Evolutionary conservation across 1,140 invertebrate species (phyloP).

Genomic region (Zaprionus kolodkinae): DNA sequence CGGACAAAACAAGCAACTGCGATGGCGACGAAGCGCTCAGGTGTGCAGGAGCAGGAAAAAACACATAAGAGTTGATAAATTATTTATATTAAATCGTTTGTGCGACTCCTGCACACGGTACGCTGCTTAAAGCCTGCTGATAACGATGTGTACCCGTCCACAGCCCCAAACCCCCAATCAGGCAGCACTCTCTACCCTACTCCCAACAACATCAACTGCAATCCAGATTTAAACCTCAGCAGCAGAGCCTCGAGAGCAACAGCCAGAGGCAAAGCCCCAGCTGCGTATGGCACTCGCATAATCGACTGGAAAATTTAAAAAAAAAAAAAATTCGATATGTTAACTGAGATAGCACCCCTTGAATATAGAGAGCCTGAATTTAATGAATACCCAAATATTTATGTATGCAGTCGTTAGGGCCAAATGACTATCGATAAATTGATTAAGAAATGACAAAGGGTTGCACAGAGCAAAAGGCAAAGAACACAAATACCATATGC

Average conservation of each 20-base stretch:
- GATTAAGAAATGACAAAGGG: neutral
- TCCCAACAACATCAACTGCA: neutral
- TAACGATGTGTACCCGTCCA: slow-evolving; percentile 20
- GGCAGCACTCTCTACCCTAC: neutral
- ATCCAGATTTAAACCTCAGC: slow-evolving; percentile 9
- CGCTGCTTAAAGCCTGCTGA: slow-evolving; percentile 17
- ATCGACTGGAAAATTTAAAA: slow-evolving; percentile 9
- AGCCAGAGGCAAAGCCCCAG: slow-evolving; percentile 12
- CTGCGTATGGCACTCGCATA: slow-evolving; percentile 13
- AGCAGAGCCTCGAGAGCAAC: neutral
- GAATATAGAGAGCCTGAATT: neutral
- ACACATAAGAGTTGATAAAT: slow-evolving; percentile 70
- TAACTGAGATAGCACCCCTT: neutral
- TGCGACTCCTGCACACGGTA: neutral
- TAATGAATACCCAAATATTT: neutral
- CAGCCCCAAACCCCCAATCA: no score
- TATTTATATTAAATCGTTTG: slow-evolving; percentile 66
- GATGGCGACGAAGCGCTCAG: slow-evolving; percentile 34
- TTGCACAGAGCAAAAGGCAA: neutral
- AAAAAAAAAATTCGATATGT: no score
- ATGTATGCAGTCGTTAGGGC: neutral
- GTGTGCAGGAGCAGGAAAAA: slow-evolving; percentile 32
- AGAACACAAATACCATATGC: neutral
- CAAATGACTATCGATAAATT: slow-evolving; percentile 2
- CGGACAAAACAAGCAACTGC: slow-evolving; percentile 39